These are phyloP conservation scores for Morus bassanus DNA, from an alignment of 2,797 vertebrate species.

Conservation along the genomic window DNA sequence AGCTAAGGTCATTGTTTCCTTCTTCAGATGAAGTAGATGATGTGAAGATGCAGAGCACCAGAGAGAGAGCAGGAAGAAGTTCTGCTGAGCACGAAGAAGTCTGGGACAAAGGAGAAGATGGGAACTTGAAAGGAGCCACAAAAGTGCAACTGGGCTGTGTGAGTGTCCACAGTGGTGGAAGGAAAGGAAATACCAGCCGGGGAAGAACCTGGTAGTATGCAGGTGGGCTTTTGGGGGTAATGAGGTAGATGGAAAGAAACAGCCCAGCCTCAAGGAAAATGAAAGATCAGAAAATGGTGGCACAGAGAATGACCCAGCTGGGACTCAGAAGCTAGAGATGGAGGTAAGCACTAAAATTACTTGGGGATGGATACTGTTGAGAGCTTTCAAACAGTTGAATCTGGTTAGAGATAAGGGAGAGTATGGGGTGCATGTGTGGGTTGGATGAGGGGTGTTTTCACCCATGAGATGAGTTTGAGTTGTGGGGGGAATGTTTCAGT, in stretches of 20 bases:
- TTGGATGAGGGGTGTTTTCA: not conserved
- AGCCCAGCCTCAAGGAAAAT: not conserved
- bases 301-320: not conserved
- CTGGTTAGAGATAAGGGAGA: not conserved
- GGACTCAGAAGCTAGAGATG: not conserved
- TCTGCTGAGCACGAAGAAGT: not conserved
- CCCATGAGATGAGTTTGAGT: not conserved
- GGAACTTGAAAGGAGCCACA: not conserved
- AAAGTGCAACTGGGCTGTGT: not conserved
- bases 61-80: not conserved
- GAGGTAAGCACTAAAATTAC: not conserved
- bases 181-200: not conserved
- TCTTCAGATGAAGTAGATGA: not conserved
- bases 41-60: not conserved
- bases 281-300: not conserved
- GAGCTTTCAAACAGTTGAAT: not conserved
- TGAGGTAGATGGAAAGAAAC: not conserved
- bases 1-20: not conserved
- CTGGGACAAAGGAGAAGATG: not conserved
- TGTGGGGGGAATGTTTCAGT: not conserved
- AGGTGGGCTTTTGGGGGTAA: not conserved
- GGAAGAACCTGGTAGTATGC: not conserved
- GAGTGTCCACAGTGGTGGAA: not conserved
- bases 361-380: not conserved
- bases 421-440: not conserved